These are phyloP conservation scores for Andrena camellia DNA, from an alignment of 2,888 invertebrate genomes.

Conservation along the genomic window DNA sequence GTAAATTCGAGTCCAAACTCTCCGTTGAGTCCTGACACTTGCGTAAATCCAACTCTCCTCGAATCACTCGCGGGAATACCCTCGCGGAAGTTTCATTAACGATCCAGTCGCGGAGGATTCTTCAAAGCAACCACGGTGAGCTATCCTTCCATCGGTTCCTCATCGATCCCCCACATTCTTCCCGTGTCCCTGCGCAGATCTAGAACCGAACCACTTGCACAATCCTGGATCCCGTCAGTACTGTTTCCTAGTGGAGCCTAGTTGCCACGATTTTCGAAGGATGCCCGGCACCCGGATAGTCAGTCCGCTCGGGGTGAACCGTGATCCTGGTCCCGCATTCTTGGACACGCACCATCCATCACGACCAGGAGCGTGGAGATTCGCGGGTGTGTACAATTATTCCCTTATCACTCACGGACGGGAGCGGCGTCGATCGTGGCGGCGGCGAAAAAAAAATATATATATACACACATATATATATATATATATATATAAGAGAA, in stretches of 20 bases:
- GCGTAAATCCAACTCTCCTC: no score
- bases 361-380: constrained; percentile 16
- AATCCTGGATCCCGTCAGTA: neutral
- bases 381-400: constrained; percentile 39
- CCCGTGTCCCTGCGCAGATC: constrained; percentile 12
- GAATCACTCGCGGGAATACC: neutral
- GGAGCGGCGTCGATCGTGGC: constrained; percentile 30
- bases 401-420: constrained; percentile 59
- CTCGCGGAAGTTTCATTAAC: neutral
- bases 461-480: neutral
- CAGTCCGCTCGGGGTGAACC: neutral
- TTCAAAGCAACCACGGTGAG: neutral
- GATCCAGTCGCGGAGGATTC: neutral
- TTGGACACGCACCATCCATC: constrained; percentile 40
- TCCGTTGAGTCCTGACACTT: no score
- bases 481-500: neutral
- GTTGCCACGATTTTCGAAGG: neutral
- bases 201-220: neutral
- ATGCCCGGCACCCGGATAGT: neutral
- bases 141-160: neutral
- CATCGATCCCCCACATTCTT: constrained; percentile 13
- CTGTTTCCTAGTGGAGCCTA: neutral
- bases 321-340: constrained; percentile 14
- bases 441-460: constrained; percentile 15
- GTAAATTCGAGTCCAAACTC: neutral